Evolutionary conservation across 2,113 vertebrate genomes (phyloP).

Genomic region (Colistium nudipinnis): DNA sequence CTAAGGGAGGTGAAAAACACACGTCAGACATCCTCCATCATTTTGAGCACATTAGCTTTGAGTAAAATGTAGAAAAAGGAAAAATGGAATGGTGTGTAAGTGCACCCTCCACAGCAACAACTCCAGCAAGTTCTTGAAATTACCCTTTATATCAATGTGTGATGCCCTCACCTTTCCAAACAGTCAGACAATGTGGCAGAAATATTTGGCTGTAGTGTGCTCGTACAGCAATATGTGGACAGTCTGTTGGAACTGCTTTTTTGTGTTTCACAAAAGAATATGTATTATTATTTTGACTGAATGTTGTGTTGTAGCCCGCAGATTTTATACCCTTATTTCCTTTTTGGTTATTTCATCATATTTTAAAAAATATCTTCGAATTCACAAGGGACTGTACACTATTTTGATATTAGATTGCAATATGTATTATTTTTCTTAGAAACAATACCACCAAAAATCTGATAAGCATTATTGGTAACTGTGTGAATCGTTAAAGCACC

Average conservation of each 20-base stretch:
- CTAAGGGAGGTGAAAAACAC: conserved; percentile 58
- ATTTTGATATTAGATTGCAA: too few species aligned
- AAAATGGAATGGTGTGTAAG: conserved; percentile 75
- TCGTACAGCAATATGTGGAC: conserved; percentile 83
- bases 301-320: not conserved
- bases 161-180: conserved; percentile 81
- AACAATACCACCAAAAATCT: too few species aligned
- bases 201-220: conserved; percentile 82
- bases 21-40: conserved; percentile 63
- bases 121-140: conserved; percentile 85
- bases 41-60: conserved; percentile 77
- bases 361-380: too few species aligned
- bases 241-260: conserved; percentile 74
- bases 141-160: conserved; percentile 85
- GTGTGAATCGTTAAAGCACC: too few species aligned
- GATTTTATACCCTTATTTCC: not conserved
- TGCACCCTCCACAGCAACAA: conserved; percentile 87
- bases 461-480: too few species aligned
- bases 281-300: not conserved
- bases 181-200: conserved; percentile 79
- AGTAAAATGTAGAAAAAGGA: conserved; percentile 61
- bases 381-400: too few species aligned
- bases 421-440: too few species aligned
- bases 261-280: not conserved
- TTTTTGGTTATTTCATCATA: too few species aligned